Evolutionary conservation across 2,113 vertebrate species (phyloP), one percentile per base, ranked within the genome.

Genomic region (Taxidea taxus): DNA sequence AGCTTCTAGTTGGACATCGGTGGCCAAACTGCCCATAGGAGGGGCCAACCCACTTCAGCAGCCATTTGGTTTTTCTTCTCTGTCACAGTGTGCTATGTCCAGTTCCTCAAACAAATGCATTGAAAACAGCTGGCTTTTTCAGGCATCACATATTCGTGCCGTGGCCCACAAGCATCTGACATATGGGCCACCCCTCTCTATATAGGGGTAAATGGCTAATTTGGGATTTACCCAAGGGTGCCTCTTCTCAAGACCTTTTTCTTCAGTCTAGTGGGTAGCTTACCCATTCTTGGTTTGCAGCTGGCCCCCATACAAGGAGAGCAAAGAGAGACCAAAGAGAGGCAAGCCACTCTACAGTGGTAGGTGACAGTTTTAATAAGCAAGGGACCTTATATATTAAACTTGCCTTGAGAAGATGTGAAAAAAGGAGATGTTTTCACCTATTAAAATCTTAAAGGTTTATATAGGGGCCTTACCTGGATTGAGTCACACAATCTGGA

Each of bases 351-450:
- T 62, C 31, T 1, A 20, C 14, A 49, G 58, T 16, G 0, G 31
- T 47, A 37, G 39, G 31, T 37, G 72, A 42, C 42, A 37, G 0
- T 1, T 47, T 77, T 49, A 77, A 47, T 27, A 90, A 90, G 72
- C 54, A n/a, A 47, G 54, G 13, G 4, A 47, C 58, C 31, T 89
- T 60, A 77, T 21, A 47, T 4, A 60, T 21, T 1, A 75, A 9
- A 20, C 31, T 90, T 90, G 9, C 11, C 31, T 62, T 62, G 15
- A 11, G 54, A 21, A 60, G 34, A 42, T 15, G 9, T 47, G 75
- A 77, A 58, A 75, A 1, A 6, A 62, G 49, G n/a, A 54, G 31
- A 37, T 49, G 14, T 62, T 58, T 0, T 0, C 14, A 37, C 9
- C 0, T 6, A 44, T 54, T 9, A 62, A 23, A 56, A 47, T 11